Evolutionary conservation across 2,888 invertebrate species (phyloP).

Genomic region (Cantharis nigra): DNA sequence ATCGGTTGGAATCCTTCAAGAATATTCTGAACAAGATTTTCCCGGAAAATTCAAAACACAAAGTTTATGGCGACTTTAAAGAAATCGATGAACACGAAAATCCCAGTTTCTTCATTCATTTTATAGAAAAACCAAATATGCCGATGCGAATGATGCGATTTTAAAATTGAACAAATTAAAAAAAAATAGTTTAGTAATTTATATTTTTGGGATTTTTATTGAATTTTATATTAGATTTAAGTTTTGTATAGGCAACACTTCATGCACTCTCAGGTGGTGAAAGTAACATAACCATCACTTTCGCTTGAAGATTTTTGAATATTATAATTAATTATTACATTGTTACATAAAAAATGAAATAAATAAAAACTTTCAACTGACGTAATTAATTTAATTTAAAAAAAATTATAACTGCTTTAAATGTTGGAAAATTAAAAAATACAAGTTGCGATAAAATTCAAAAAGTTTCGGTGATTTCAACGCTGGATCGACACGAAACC

Average conservation of each 20-base stretch:
- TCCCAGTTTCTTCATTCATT: slow-evolving; percentile 86
- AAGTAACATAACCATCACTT: neutral
- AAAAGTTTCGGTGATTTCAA: neutral
- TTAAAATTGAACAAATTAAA: neutral
- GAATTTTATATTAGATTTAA: neutral
- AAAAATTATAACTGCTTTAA: neutral
- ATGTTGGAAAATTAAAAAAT: neutral
- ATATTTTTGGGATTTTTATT: neutral
- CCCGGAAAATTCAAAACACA: slow-evolving; percentile 65
- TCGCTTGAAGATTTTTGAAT: neutral
- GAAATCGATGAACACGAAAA: slow-evolving; percentile 63
- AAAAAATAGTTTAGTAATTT: neutral
- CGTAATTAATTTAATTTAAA: neutral
- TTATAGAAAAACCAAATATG: slow-evolving; percentile 66
- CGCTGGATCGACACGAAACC: neutral
- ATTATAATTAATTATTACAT: neutral
- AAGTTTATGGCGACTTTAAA: slow-evolving; percentile 83
- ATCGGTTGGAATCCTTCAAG: slow-evolving; percentile 73
- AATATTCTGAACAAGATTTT: slow-evolving; percentile 74
- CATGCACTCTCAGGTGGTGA: neutral
- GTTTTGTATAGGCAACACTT: neutral
- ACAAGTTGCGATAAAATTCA: neutral
- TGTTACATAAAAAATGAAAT: neutral
- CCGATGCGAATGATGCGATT: slow-evolving; percentile 9
- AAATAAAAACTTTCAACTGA: neutral